Conservation (phyloP, 2,888 invertebrate species). For the Calameuta pallipes region DNA sequence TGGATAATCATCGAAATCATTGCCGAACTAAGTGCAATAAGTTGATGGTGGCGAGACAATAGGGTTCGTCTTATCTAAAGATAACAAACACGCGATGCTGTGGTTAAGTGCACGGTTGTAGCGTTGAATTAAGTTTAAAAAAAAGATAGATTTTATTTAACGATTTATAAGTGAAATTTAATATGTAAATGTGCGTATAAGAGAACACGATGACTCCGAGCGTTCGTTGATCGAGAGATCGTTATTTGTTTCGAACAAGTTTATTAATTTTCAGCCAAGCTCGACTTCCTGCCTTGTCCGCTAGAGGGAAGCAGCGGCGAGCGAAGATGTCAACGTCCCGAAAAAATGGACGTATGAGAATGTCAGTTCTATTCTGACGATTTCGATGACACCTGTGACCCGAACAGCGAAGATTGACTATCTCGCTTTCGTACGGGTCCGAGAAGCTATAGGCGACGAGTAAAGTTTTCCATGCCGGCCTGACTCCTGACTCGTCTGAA, state of each 20-base stretch:
- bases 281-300: not conserved
- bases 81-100: not conserved
- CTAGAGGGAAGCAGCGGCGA: not conserved
- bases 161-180: not conserved
- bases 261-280: conserved; percentile 16
- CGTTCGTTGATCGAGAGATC: not conserved
- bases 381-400: not conserved
- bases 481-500: not conserved
- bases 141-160: not conserved
- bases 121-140: not conserved
- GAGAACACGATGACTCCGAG: conserved; percentile 5
- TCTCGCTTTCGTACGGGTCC: not conserved
- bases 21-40: not conserved
- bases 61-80: not conserved
- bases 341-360: not conserved
- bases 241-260: conserved; percentile 3
- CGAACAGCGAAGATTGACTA: not conserved
- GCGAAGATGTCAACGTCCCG: not conserved
- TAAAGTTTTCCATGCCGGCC: not conserved
- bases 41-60: not conserved
- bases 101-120: not conserved
- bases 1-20: not conserved
- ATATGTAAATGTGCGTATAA: not conserved
- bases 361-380: not conserved
- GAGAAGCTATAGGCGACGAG: not conserved